Conservation (phyloP, 2,113 vertebrate genomes). For the Dipodomys spectabilis region DNA sequence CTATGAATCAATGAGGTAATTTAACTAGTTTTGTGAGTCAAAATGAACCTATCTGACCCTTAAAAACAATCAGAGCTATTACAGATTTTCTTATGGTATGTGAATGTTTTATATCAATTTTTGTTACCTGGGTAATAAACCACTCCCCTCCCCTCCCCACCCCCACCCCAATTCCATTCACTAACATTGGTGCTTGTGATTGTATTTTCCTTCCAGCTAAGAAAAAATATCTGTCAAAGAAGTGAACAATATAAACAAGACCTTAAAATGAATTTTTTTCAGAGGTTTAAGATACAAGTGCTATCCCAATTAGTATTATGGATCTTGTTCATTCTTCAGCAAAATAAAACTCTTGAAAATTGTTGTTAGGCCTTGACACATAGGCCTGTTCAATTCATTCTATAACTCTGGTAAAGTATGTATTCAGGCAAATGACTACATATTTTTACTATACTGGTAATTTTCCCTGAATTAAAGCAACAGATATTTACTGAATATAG, state of each 20-base stretch:
- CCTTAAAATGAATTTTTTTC: neutral
- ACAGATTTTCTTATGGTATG: neutral
- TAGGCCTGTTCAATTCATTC: neutral
- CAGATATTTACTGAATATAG: neutral
- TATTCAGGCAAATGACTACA: neutral
- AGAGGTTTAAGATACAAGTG: neutral
- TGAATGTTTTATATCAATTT: neutral
- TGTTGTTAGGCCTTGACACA: neutral
- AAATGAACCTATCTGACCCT: neutral
- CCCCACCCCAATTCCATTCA: neutral
- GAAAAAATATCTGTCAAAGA: conserved; percentile 41
- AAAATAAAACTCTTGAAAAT: neutral
- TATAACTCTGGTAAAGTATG: neutral
- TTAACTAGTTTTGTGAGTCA: neutral
- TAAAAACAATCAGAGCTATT: neutral
- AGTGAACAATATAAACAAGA: neutral
- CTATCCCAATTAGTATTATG: neutral
- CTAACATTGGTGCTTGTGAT: neutral
- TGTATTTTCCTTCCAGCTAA: neutral
- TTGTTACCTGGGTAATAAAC: neutral
- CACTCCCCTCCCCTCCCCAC: neutral
- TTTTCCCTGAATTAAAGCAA: neutral
- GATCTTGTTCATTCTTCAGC: neutral
- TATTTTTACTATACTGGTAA: neutral
- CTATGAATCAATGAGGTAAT: neutral